These are phyloP conservation scores for Gobio gobio DNA, from an alignment of 2,113 vertebrate genomes.

Conservation along the genomic window DNA sequence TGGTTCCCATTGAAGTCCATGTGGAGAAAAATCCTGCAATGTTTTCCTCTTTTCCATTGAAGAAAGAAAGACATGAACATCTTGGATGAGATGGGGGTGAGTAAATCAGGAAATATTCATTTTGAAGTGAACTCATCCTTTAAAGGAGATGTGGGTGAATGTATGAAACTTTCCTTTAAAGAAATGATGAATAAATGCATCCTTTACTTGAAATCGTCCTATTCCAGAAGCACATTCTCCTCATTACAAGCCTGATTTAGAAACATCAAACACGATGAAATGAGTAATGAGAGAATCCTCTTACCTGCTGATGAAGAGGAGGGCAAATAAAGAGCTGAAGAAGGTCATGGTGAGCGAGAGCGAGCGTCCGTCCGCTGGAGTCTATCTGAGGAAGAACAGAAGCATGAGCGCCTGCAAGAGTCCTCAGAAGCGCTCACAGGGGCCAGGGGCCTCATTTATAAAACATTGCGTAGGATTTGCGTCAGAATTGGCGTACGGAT, in stretches of 20 bases:
- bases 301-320: conserved; percentile 78
- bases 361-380: conserved; percentile 56
- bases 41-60: too few relatives aligned
- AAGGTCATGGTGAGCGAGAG: conserved; percentile 66
- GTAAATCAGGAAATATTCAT: not conserved
- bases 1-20: too few relatives aligned
- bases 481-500: too few relatives aligned
- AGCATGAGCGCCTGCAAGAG: too few relatives aligned
- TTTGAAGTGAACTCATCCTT: too few relatives aligned
- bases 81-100: too few relatives aligned
- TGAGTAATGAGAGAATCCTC: conserved; percentile 23
- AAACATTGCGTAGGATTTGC: too few relatives aligned
- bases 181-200: not conserved
- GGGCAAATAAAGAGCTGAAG: conserved; percentile 63
- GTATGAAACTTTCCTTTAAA: not conserved
- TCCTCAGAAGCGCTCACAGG: too few relatives aligned
- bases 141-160: not conserved
- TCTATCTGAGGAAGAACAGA: conserved; percentile 70
- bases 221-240: conserved; percentile 26
- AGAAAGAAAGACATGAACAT: too few relatives aligned
- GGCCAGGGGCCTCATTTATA: too few relatives aligned
- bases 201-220: not conserved
- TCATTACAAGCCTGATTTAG: not conserved
- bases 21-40: too few relatives aligned
- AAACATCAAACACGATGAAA: too few relatives aligned